phyloP scores from a whole-genome alignment of 2,888 invertebrate genomes.

The Cylloceria caligata region DNA sequence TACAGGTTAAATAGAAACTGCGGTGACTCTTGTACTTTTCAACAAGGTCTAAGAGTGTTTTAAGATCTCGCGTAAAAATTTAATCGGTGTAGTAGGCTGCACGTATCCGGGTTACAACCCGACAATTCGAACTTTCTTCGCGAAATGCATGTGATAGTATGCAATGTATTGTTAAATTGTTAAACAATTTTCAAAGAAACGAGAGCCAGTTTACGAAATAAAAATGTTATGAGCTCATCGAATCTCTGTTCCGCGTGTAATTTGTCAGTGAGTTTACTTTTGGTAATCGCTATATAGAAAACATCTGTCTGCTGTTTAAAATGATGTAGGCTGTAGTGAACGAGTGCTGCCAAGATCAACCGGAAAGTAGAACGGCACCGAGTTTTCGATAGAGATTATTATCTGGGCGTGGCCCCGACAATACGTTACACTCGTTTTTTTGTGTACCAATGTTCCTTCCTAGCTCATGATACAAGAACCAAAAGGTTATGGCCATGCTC shows the following conservation, averaged over 20 bases:
- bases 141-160: neutral
- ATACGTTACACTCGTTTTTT: slow-evolving; percentile 33
- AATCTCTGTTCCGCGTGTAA: neutral
- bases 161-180: too few species aligned
- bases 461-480: neutral
- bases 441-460: neutral
- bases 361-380: slow-evolving; percentile 61
- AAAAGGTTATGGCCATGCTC: slow-evolving; percentile 28
- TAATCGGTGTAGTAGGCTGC: too few species aligned
- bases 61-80: too few species aligned
- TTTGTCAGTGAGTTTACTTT: neutral
- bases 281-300: neutral
- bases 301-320: slow-evolving; percentile 14
- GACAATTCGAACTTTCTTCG: too few species aligned
- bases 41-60: neutral
- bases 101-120: too few species aligned
- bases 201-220: too few species aligned
- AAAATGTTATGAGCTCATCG: too few species aligned
- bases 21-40: neutral
- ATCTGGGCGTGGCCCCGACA: slow-evolving; percentile 51
- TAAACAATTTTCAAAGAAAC: too few species aligned
- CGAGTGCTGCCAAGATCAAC: slow-evolving; percentile 23
- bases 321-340: slow-evolving; percentile 5
- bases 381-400: slow-evolving; percentile 57
- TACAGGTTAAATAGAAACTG: neutral